Conservation (phyloP, 2,888 invertebrate genomes). For the Lasioglossum villosulum region DNA sequence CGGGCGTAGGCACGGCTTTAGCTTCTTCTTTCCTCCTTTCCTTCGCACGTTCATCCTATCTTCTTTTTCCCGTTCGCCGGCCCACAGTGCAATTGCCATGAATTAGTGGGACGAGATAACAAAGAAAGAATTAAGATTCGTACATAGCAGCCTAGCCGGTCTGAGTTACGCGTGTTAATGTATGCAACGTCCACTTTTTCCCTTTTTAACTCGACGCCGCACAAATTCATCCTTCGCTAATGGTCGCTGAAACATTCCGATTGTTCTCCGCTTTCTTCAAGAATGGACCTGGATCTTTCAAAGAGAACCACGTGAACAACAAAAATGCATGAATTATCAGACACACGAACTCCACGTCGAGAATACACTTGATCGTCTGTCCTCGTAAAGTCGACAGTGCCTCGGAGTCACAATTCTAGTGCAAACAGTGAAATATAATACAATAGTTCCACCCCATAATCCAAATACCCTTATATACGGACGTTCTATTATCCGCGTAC, state of each 20-base stretch:
- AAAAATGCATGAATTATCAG: neutral
- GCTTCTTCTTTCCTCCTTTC: slow-evolving; percentile 66
- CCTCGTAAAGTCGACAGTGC: neutral
- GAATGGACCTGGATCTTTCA: neutral
- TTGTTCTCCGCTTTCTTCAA: slow-evolving; percentile 31
- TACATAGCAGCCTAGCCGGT: slow-evolving; percentile 59
- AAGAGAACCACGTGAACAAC: neutral
- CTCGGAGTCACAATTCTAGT: too few relatives aligned
- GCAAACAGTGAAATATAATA: too few relatives aligned
- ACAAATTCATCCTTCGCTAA: slow-evolving; percentile 65
- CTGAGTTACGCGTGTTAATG: slow-evolving; percentile 72
- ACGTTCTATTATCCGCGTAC: too few relatives aligned
- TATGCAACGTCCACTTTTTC: slow-evolving; percentile 73
- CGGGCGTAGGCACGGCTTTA: slow-evolving; percentile 67
- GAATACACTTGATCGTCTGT: neutral
- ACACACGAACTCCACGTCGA: neutral
- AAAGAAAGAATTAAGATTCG: slow-evolving; percentile 81
- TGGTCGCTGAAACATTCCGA: slow-evolving; percentile 63
- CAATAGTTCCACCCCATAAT: too few relatives aligned
- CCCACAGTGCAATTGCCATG: slow-evolving; percentile 62
- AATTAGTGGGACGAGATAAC: slow-evolving; percentile 80
- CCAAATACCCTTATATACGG: too few relatives aligned
- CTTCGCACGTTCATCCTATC: slow-evolving; percentile 20
- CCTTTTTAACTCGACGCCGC: slow-evolving; percentile 58
- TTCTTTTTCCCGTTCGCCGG: slow-evolving; percentile 40